Base-by-base conservation (phyloP, 2,888 invertebrate species). In the Drepana falcataria region DNA sequence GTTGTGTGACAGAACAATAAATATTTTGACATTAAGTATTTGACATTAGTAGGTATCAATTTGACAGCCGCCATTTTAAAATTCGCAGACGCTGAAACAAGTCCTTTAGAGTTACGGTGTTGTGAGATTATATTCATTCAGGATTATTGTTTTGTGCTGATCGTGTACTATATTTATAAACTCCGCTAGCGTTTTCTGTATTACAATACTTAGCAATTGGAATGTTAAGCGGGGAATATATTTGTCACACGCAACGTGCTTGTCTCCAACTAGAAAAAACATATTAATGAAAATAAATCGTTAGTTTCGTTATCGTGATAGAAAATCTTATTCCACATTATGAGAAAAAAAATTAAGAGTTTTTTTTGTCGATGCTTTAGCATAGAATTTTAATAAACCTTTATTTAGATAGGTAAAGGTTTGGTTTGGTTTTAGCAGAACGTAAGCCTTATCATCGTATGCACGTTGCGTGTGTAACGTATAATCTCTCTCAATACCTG, bases 41-140 rank as follows among this genome's bases (percentile, higher is more conserved):
- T 44, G 44, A 3, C 6, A 44, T 44, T 44, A 3, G 9, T 3
- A 3, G 44, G 3, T 9, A 9, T 3, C 9, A 44, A 44, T 9
- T 6, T 44, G 9, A 44, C 9, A 2, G 44, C 7, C 2, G 41
- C 41, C 2, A 6, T 5, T 4, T 44, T 48, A 35, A 33, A 53
- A 51, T 52, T 66, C 64, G 62, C 61, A 64, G 49, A 55, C 65
- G 64, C 64, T 63, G 55, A 49, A 49, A 61, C 64, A 61, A 47
- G 58, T 53, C 51, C 48, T 54, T 57, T 68, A 64, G 63, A 66
- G 66, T 73, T 60, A 68, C 64, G 61, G 65, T 66, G 58, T 68
- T 63, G 63, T 60, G 63, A 64, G 51, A 49, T 54, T 52, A 49
- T 57, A 59, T 49, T 53, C 55, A 58, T 55, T 55, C 53, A 55